Evolutionary conservation across 2,797 vertebrate species (phyloP).

Genomic region (Oreonectes daqikongensis): DNA sequence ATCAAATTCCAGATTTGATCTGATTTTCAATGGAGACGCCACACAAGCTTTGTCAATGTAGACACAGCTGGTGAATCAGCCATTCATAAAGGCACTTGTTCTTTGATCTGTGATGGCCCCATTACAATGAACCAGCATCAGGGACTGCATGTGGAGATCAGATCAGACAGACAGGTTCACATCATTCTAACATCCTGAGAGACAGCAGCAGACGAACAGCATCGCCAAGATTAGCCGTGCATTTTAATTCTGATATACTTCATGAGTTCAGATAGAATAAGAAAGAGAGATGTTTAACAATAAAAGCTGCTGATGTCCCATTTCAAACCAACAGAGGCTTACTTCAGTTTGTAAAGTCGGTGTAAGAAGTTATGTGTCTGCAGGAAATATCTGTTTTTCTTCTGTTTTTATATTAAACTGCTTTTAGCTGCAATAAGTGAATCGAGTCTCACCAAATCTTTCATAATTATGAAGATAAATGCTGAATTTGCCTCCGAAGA

Average conservation of each 20-base stretch:
- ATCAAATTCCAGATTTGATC: not conserved
- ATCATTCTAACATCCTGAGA: conserved; percentile 23
- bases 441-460: not conserved
- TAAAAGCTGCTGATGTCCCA: not conserved
- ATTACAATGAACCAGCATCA: conserved; percentile 30
- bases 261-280: conserved; percentile 21
- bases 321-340: not conserved
- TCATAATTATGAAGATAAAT: conserved; percentile 19
- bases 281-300: not conserved
- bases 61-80: conserved; percentile 23
- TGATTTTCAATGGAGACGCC: not conserved
- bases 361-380: not conserved
- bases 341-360: not conserved
- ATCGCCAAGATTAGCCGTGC: conserved; percentile 3
- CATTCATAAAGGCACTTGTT: conserved; percentile 15
- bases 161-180: conserved; percentile 31
- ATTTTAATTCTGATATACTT: conserved; percentile 31
- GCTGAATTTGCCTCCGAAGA: conserved; percentile 18
- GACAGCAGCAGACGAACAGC: not conserved
- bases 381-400: not conserved
- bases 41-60: not conserved
- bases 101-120: conserved; percentile 26
- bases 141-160: conserved; percentile 26
- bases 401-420: not conserved
- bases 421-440: not conserved